Base-by-base conservation (phyloP, 2,888 invertebrate species). In the Buathra laborator region DNA sequence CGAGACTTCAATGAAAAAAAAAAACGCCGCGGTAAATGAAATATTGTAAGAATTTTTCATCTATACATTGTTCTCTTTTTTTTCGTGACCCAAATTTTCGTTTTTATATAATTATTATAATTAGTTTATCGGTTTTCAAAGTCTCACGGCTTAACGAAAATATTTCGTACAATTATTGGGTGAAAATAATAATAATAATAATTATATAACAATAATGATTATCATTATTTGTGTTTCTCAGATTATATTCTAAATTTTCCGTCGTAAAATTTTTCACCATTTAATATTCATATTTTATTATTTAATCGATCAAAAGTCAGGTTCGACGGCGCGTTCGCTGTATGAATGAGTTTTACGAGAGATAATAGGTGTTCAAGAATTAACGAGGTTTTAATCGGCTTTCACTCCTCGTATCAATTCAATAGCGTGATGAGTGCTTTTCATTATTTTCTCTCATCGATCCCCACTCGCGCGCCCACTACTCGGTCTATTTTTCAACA, bases 381-480 rank as follows among this genome's bases (percentile, higher is more conserved):
- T 70, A 78, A 78, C 78, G 70, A 51, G 70, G 29, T 59, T 77
- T 68, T 68, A 70, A 70, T 19, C 12, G 6, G 48, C 32, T 19
- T 14, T 37, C 62, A 46, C 48, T 78, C 12, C 19, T 48, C 53
- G 19, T 19, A 43, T 78, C 62, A 51, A 68, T 59, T 44, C 48
- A 62, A 70, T 70, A 43, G 16, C 2, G 75, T 43, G 59, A 51
- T 66, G 24, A 46, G 24, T n/a, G 53, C 44, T 71, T 74, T 82
- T 62, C 76, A 76, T 74, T 82, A 76, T 76, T 76, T 76, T 76
- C 44, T 44, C 43, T 48, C 44, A 76, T 82, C 74, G 74, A 76
- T 82, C 66, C 16, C 48, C 37, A 44, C 68, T 43, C 81, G 37
- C 56, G 46, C 46, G 72, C 43, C 24, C 56, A 6, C 62, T 12